A percentile compares a stretch with the other conserved stretches of the same genome.
phyloP scores from a whole-genome alignment of 2,888 invertebrate species.

The Zygothrica quintamaculata region DNA sequence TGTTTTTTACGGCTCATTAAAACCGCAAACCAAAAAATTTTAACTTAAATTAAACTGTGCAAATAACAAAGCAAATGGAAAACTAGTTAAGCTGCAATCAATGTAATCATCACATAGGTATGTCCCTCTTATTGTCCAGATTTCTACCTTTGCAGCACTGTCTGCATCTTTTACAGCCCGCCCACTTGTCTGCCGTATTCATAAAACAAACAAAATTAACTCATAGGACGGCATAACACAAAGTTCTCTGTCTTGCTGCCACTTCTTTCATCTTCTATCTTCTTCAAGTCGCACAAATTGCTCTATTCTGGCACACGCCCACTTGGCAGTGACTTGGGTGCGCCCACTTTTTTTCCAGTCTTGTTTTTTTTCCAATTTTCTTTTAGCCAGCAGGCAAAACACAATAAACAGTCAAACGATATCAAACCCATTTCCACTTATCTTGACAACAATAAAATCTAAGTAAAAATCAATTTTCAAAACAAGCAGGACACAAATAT shows the following conservation, averaged over 20 bases:
- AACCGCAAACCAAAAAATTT: conserved; percentile 18
- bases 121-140: neutral
- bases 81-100: neutral
- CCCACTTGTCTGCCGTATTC: conserved; percentile 29
- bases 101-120: conserved; percentile 4
- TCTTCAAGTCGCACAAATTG: conserved; percentile 51
- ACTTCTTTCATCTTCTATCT: conserved; percentile 4
- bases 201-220: conserved; percentile 62
- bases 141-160: neutral
- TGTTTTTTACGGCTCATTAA: conserved; percentile 10
- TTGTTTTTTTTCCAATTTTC: conserved; percentile 40
- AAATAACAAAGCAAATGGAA: conserved; percentile 10
- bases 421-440: conserved; percentile 59
- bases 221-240: conserved; percentile 46
- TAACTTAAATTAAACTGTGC: neutral
- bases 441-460: conserved; percentile 67
- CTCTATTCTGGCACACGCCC: conserved; percentile 70
- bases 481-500: conserved; percentile 67
- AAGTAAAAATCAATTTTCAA: conserved; percentile 74
- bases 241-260: conserved; percentile 18
- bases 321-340: conserved; percentile 59
- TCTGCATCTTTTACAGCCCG: conserved; percentile 23
- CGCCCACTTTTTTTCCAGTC: conserved; percentile 57
- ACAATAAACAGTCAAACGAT: conserved; percentile 41
- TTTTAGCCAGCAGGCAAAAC: conserved; percentile 17